These are phyloP conservation scores for Meles meles DNA, from an alignment of 2,113 vertebrate species.

Conservation along the genomic window DNA sequence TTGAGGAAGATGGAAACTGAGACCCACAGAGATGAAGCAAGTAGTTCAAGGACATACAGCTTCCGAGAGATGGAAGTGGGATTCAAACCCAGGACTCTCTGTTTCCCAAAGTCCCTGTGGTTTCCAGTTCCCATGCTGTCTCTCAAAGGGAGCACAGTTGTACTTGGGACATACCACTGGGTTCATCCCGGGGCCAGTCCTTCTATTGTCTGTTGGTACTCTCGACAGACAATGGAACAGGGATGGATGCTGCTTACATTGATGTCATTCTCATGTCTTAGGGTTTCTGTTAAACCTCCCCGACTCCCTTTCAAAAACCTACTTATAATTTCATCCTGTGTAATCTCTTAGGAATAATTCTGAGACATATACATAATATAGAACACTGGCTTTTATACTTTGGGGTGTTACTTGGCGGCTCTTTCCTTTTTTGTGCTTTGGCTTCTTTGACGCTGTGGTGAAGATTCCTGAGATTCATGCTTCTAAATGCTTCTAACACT, in stretches of 20 bases:
- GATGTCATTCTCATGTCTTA: neutral
- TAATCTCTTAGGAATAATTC: neutral
- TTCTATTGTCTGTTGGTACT: neutral
- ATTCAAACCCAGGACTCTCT: neutral
- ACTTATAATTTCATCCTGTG: neutral
- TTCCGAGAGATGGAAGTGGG: neutral
- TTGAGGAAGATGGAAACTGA: neutral
- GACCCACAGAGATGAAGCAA: neutral
- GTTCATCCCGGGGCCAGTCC: neutral
- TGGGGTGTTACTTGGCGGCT: neutral
- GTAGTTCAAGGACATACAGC: neutral
- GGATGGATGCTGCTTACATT: neutral
- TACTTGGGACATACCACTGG: neutral
- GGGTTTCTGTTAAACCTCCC: neutral
- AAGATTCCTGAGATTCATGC: neutral
- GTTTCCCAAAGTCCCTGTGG: neutral
- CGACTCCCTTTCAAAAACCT: neutral
- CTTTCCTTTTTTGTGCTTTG: neutral
- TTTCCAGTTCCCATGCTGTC: neutral
- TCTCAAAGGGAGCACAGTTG: neutral
- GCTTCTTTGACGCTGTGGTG: neutral
- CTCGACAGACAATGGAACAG: rapidly evolving
- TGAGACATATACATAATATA: neutral
- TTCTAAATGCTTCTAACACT: neutral
- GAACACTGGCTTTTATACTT: neutral